phyloP scores from a whole-genome alignment of 2,888 invertebrate species.

The Cheilosia pagana region DNA sequence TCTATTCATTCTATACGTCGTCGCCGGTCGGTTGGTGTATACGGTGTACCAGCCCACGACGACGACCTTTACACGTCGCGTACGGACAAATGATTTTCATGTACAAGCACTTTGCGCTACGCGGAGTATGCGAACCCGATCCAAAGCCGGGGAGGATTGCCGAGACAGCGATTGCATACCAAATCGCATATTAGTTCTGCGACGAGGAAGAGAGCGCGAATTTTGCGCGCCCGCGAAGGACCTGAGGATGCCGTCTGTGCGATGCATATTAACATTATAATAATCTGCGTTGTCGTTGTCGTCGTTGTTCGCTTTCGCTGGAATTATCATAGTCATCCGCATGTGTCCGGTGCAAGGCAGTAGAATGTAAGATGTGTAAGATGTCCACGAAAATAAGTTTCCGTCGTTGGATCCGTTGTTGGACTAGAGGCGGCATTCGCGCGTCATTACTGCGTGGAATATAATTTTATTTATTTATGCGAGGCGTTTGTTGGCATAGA shows the following conservation, averaged over 20 bases:
- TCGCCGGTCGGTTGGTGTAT: constrained; percentile 3
- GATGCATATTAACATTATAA: constrained; percentile 62
- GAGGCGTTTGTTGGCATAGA: neutral
- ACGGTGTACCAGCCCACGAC: constrained; percentile 58
- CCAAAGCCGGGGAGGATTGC: constrained; percentile 36
- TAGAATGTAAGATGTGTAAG: constrained; percentile 27
- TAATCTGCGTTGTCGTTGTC: constrained; percentile 39
- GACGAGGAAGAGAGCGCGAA: constrained; percentile 27
- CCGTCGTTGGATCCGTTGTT: constrained; percentile 60
- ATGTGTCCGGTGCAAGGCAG: constrained; percentile 39
- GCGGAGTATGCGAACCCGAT: neutral
- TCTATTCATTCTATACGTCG: constrained; percentile 40
- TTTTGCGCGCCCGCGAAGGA: constrained; percentile 17
- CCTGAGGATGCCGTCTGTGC: constrained; percentile 20
- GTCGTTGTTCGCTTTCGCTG: constrained; percentile 21
- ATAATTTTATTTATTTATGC: constrained; percentile 73
- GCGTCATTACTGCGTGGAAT: constrained; percentile 59
- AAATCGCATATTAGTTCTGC: constrained; percentile 46
- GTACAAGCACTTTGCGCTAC: constrained; percentile 67
- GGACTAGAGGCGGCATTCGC: constrained; percentile 54
- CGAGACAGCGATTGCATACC: constrained; percentile 64
- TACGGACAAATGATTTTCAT: constrained; percentile 69
- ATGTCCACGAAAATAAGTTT: constrained; percentile 55
- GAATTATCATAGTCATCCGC: constrained; percentile 48
- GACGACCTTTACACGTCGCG: constrained; percentile 64